These are phyloP conservation scores for Eretmochelys imbricata DNA, from an alignment of 2,113 vertebrate genomes.

Conservation along the genomic window DNA sequence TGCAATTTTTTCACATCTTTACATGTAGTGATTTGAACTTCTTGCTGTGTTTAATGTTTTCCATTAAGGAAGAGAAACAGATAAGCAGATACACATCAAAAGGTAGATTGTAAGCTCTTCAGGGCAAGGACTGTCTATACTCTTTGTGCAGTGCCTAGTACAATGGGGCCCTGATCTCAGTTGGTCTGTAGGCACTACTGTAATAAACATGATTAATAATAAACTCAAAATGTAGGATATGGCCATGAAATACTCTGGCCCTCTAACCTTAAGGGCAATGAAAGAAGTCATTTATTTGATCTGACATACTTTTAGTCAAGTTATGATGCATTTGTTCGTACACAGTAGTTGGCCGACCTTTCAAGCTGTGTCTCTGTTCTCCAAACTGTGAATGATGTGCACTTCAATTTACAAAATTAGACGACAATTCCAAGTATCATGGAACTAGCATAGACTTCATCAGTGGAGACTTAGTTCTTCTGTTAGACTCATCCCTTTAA, in stretches of 20 bases:
- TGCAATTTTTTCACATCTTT: neutral
- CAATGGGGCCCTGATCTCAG: neutral
- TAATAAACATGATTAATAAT: neutral
- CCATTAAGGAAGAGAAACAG: neutral
- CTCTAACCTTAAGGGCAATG: neutral
- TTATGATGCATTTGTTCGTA: neutral
- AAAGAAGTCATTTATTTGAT: neutral
- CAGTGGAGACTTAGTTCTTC: neutral
- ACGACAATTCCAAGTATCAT: fast-evolving
- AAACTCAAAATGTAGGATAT: neutral
- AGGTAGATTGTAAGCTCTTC: neutral
- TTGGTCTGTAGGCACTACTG: neutral
- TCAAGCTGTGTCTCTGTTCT: neutral
- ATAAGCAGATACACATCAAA: neutral
- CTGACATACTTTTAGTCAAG: neutral
- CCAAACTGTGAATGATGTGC: neutral
- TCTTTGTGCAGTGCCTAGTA: neutral
- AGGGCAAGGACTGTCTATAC: too few species aligned
- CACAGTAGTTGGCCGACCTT: neutral
- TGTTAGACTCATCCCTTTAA: neutral
- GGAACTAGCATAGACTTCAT: neutral
- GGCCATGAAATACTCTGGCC: neutral
- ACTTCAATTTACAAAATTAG: neutral
- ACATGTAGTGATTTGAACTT: neutral
- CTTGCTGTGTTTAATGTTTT: neutral